These are phyloP conservation scores for Choristoneura fumiferana DNA, from an alignment of 1,140 invertebrate genomes.

Conservation along the genomic window DNA sequence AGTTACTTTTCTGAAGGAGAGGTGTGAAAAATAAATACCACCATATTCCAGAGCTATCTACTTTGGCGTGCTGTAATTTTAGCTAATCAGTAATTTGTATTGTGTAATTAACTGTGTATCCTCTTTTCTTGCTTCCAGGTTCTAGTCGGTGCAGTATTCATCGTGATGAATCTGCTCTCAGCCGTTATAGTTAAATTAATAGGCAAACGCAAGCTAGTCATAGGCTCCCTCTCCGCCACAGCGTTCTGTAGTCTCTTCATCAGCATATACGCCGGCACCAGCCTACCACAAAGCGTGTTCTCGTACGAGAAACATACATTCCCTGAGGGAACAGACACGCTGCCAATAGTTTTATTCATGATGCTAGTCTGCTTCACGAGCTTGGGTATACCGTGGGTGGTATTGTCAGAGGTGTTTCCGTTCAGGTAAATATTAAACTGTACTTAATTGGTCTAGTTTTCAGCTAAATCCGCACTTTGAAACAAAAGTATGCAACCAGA, in stretches of 20 bases:
- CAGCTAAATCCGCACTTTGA: no score
- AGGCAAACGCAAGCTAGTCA: slow-evolving; percentile 61
- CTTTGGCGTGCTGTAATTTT: no score
- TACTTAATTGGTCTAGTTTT: no score
- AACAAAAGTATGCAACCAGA: no score
- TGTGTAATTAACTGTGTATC: no score
- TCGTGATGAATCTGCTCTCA: slow-evolving; percentile 54
- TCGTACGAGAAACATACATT: slow-evolving; percentile 61
- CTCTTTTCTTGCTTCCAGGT: slow-evolving; percentile 42
- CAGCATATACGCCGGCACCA: slow-evolving; percentile 47
- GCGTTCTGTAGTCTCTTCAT: slow-evolving; percentile 47
- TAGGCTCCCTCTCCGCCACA: slow-evolving; percentile 47
- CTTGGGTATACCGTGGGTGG: slow-evolving; percentile 66
- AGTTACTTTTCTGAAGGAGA: no score
- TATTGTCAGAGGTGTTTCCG: slow-evolving; percentile 68
- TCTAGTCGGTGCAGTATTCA: slow-evolving; percentile 48
- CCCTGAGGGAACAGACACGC: slow-evolving; percentile 39
- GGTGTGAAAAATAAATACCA: no score
- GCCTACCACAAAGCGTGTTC: slow-evolving; percentile 43
- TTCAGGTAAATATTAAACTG: slow-evolving; percentile 60
- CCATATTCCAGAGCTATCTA: no score
- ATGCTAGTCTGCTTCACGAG: slow-evolving; percentile 54
- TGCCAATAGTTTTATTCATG: slow-evolving; percentile 57
- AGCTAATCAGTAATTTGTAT: no score
- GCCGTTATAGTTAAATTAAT: slow-evolving; percentile 51